phyloP scores from a whole-genome alignment of 2,797 vertebrate genomes.

The Knipowitschia caucasica region DNA sequence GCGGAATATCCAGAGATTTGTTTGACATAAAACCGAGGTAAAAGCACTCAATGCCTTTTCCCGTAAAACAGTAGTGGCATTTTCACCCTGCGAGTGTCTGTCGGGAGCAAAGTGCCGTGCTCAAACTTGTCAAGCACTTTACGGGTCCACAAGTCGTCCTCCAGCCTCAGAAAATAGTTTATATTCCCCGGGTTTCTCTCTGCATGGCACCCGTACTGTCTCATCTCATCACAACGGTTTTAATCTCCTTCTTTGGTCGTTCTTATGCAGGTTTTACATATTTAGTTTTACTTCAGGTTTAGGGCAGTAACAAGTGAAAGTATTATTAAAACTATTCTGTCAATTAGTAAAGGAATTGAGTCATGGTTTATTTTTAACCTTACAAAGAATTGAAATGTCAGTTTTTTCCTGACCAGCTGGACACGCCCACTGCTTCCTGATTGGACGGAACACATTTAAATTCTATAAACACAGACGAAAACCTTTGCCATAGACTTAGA shows the following conservation, averaged over 20 bases:
- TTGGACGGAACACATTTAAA: no score
- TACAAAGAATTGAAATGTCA: no score
- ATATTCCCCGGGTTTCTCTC: constrained; percentile 22
- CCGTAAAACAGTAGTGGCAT: constrained; percentile 57
- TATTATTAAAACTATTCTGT: no score
- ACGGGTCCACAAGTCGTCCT: constrained; percentile 45
- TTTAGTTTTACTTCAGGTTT: no score
- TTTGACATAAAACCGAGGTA: constrained; percentile 70
- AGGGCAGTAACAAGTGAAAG: no score
- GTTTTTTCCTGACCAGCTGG: no score
- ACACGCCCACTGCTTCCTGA: no score
- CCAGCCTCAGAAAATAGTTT: constrained; percentile 20
- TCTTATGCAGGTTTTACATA: no score
- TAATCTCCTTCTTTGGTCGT: constrained; percentile 1
- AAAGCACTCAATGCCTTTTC: constrained; percentile 65
- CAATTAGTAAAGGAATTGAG: no score
- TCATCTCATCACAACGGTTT: constrained; percentile 49
- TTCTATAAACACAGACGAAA: no score
- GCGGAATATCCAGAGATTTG: constrained; percentile 59
- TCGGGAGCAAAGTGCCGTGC: constrained; percentile 42
- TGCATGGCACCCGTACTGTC: constrained; percentile 20
- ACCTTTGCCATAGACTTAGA: no score
- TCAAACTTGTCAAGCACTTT: constrained; percentile 59
- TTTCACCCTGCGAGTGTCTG: constrained; percentile 46
- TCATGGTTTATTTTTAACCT: no score